Evolutionary conservation across 2,797 vertebrate species (phyloP), one percentile per base, ranked within the genome.

Genomic region (Clarias laeviceps): DNA sequence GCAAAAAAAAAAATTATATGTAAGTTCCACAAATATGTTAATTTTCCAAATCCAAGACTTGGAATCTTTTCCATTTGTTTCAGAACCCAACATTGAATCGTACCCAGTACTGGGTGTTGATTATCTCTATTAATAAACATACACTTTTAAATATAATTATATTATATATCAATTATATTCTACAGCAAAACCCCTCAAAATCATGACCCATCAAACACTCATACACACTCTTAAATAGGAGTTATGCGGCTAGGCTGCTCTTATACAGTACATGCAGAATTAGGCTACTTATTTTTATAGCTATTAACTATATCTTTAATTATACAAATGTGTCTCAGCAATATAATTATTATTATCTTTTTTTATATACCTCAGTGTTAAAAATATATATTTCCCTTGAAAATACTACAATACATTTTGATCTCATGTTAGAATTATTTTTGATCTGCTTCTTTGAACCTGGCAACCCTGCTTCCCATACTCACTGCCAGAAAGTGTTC

Each of bases 401-500:
- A 22, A 77, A 59, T 32, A 57, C 17, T 77, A 32, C 76, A 78
- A n/a, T 57, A 7, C 12, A 15, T 79, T 62, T 17, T 40, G 20
- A 40, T 40, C 77, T 79, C n/a, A n/a, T 9, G 17, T 40, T 62
- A 17, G 6, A 34, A 34, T 45, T 80, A 24, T 11, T 45, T 79
- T 27, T 27, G 2, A 0, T 27, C 1, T 45, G 34, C 14, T 27
- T 64, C 24, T 11, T 80, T 80, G 9, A 14, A 62, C 37, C 24
- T 62, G 77, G 77, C 77, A 80, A 80, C 77, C 59, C 34, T 45
- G 34, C 7, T 45, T 80, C 61, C 15, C 37, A 45, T 45, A 27
- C 34, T 64, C 78, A 87, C 90, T 88, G 87, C 87, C 89, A 88
- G 22, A 86, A 81, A 82, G 85, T 65, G 64, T 61, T 84, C 37